Evolutionary conservation across 2,888 invertebrate genomes (phyloP).

Genomic region (Nemapogon koenigi): DNA sequence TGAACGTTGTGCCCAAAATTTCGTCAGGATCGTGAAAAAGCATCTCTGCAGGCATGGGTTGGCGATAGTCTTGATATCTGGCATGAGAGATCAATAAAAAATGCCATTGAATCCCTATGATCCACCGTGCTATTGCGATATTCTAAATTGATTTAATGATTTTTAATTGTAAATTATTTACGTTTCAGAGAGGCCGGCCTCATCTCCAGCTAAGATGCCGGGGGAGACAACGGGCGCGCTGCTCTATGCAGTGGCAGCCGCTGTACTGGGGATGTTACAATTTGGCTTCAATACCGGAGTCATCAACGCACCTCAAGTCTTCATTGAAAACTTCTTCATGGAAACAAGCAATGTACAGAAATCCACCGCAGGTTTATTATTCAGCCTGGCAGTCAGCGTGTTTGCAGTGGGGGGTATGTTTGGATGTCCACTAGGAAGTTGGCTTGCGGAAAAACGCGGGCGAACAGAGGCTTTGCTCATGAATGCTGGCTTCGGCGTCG

Average conservation of each 20-base stretch:
- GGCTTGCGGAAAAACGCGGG: slow-evolving; percentile 73
- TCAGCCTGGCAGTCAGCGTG: slow-evolving; percentile 74
- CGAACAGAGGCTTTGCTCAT: slow-evolving; percentile 70
- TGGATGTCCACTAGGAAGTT: slow-evolving; percentile 77
- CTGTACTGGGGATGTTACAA: slow-evolving; percentile 74
- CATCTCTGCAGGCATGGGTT: no score
- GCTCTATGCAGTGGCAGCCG: slow-evolving; percentile 69
- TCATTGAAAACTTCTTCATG: slow-evolving; percentile 69
- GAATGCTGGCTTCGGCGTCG: slow-evolving; percentile 69
- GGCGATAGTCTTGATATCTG: no score
- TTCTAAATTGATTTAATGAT: no score
- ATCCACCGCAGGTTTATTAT: slow-evolving; percentile 56
- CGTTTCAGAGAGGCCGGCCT: slow-evolving; percentile 31
- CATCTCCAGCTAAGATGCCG: slow-evolving; percentile 30
- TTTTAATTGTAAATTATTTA: no score
- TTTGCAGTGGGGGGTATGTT: slow-evolving; percentile 82
- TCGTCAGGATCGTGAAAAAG: no score
- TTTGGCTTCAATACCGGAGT: slow-evolving; percentile 77
- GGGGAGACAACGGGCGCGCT: slow-evolving; percentile 67
- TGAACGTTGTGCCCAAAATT: no score
- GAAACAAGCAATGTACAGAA: slow-evolving; percentile 51
- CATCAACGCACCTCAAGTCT: slow-evolving; percentile 70
- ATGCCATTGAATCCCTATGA: no score
- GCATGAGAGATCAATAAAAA: no score
- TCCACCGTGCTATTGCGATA: slow-evolving; percentile 5